phyloP scores from a whole-genome alignment of 1,140 invertebrate species.

The Dryas iulia region DNA sequence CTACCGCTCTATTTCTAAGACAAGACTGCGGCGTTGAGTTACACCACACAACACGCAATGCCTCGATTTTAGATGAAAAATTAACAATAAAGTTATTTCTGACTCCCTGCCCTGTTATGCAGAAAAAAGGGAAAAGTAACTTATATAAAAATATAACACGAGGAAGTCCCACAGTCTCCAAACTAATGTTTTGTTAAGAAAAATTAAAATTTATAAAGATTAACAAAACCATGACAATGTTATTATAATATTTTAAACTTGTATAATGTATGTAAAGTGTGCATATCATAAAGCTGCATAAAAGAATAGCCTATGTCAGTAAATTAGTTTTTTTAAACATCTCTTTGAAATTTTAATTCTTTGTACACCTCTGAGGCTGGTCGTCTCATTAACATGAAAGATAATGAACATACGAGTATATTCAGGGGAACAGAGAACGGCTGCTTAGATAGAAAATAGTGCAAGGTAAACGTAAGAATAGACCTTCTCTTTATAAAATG shows the following conservation, averaged over 20 bases:
- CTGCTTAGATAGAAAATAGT: neutral
- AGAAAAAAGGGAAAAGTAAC: too few species aligned
- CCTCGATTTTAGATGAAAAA: too few species aligned
- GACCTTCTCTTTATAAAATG: neutral
- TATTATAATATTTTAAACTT: neutral
- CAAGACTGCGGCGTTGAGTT: too few species aligned
- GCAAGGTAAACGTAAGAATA: constrained; percentile 2
- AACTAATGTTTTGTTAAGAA: too few species aligned
- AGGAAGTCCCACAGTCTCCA: too few species aligned
- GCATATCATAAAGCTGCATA: neutral
- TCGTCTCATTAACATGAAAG: neutral
- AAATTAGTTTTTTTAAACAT: neutral
- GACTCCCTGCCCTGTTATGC: too few species aligned
- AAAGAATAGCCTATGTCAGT: neutral
- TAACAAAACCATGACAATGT: too few species aligned
- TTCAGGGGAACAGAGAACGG: neutral
- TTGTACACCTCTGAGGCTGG: neutral
- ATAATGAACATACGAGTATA: constrained; percentile 1
- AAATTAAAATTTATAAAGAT: too few species aligned
- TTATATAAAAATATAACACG: too few species aligned
- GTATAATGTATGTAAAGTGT: neutral
- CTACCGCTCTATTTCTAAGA: too few species aligned
- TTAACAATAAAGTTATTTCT: too few species aligned
- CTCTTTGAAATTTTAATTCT: neutral
- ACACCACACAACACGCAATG: too few species aligned